Conservation (phyloP, 2,113 vertebrate species). For the Nesogale talazaci region DNA sequence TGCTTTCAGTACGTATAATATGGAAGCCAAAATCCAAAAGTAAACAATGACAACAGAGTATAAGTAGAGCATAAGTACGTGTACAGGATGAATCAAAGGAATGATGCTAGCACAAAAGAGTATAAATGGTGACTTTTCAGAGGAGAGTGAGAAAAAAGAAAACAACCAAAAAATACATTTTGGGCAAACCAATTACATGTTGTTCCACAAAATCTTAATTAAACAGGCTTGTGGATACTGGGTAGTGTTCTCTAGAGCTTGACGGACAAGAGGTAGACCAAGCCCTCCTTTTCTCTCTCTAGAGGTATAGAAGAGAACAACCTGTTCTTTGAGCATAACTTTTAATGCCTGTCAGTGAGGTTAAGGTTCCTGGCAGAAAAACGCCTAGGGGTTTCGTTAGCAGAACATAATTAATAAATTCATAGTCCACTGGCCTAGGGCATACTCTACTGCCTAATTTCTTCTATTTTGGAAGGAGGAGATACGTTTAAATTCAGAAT, state of each 20-base stretch:
- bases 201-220: background rate
- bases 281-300: background rate
- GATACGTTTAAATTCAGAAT: constrained; percentile 50
- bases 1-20: background rate
- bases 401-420: background rate
- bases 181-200: background rate
- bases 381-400: background rate
- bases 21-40: background rate
- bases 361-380: background rate
- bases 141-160: background rate
- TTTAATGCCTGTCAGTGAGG: background rate
- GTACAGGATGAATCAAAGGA: too few species aligned
- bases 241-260: background rate
- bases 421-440: background rate
- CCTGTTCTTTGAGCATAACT: background rate
- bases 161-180: background rate
- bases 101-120: background rate
- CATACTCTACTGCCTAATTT: background rate
- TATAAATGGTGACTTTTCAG: background rate
- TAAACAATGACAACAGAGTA: background rate
- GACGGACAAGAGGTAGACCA: background rate
- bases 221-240: background rate
- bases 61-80: background rate
- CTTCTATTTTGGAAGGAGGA: constrained; percentile 24
- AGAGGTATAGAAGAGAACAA: background rate